Base-by-base conservation (phyloP, 2,113 vertebrate species). In the Canis aureus region DNA sequence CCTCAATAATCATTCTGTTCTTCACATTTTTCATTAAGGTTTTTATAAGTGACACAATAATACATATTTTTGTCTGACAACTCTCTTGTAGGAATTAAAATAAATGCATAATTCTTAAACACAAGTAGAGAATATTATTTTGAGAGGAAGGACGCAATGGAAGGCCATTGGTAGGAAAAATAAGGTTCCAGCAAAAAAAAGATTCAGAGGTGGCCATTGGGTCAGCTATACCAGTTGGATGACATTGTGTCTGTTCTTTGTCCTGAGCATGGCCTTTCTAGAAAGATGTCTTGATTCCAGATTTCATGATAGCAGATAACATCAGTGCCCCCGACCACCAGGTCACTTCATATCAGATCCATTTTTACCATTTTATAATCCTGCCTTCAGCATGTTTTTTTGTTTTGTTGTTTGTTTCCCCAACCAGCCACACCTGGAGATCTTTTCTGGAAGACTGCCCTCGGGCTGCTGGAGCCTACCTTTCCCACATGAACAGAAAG, bases 1-100 rank as follows among this genome's bases (percentile, higher is more conserved):
- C 97, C 94, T 97, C 97, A 96, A 10, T 98, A 97, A 98, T 99
- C 98, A 98, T 0, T 57, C 78, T 96, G 96, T 97, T 97, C 81
- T 94, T 98, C 97, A 97, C 82, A 96, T 97, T 98, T 97, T 97
- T 93, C 94, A 98, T 98, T 98, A 98, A 85, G 84, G 76, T 98
- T 98, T 98, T 97, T 97, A 97, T 93, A 98, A 97, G 73, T 97
- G 97, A 98, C 96, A 98, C 38, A 96, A 95, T 97, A 98, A 98
- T 92, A 97, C 93, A 76, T 92, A 94, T 97, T 97, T 97, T 97
- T 84, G 43, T 90, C 93, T 97, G 95, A 95, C 97, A 98, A 57
- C 8, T 98, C 62, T 94, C 86, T 97, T 98, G 87, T 94, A 74
- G 93, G 95, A 96, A 98, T 97, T 97, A 94, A 98, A 94, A 95